Evolutionary conservation across 2,113 vertebrate species (phyloP), one percentile per base, ranked within the genome.

Genomic region (Hylia prasina): DNA sequence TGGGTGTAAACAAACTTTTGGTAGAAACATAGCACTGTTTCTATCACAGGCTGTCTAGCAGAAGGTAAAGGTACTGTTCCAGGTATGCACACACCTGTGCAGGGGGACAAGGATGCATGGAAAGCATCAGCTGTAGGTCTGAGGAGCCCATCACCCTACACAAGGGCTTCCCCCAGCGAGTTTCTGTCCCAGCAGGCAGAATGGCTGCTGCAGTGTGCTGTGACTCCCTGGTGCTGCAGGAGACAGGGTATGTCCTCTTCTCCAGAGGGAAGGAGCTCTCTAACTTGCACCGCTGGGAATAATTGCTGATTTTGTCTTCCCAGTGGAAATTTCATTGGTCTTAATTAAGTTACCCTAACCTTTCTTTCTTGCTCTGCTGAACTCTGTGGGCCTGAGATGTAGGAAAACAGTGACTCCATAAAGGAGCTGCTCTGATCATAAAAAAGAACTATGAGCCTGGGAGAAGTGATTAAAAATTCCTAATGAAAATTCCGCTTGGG

Each of bases 161-260:
- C 8, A 19, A 18, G 20, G 33, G 15, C 12, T 78, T 45, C 4
- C 23, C 39, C 24, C 1, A 0, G 7, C 1, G 13, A 42, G 3
- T 25, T 40, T 24, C 39, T 39, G 9, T 28, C 24, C 24, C 6
- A 9, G 35, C 8, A n/a, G 72, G 39, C 33, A 53, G 42, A 19
- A 25, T 7, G 39, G 28, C 57, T 63, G 56, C 51, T 0, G 0
- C 56, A 42, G 30, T 2, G 37, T 17, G 15, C 13, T 65, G 50
- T 0, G 0, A n/a, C 22, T 27, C 56, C 3, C 1, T 58, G 15
- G 23, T 6, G 2, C 75, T 69, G 61, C 60, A 66, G 18, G 31
- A 91, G 21, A 11, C 15, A 37, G 31, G 13, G 7, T 27, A 17
- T 47, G 33, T 77, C 45, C 58, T 53, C 42, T 28, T 17, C 53